Conservation (phyloP, 2,113 vertebrate species). For the Catharus fuscescens region DNA sequence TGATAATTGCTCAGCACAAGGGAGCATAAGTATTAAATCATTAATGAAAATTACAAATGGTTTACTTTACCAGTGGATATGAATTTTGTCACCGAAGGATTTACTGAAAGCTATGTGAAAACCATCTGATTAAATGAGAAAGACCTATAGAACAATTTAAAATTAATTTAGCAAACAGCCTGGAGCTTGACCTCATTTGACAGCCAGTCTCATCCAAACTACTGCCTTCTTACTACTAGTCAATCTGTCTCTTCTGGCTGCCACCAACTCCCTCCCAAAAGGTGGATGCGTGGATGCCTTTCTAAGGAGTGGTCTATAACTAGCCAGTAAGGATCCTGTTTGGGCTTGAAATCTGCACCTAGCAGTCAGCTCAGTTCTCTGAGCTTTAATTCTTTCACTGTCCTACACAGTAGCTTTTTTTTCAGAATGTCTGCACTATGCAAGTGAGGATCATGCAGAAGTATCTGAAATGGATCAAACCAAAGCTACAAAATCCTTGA, state of each 20-base stretch:
- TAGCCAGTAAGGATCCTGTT: neutral
- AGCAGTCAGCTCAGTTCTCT: neutral
- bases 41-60: neutral
- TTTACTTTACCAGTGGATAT: neutral
- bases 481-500: neutral
- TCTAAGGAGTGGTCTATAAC: neutral
- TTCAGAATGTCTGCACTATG: neutral
- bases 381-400: neutral
- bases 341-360: neutral
- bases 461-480: neutral
- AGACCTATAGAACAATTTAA: neutral
- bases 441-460: neutral
- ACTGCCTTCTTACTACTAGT: neutral
- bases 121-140: neutral
- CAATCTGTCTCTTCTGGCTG: neutral
- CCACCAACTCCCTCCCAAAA: neutral
- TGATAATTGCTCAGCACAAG: neutral
- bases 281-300: neutral
- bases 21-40: neutral
- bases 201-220: neutral
- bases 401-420: neutral
- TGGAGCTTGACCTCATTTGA: neutral
- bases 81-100: conserved; percentile 1
- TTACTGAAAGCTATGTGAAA: conserved; percentile 4
- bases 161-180: neutral